phyloP scores from a whole-genome alignment of 2,113 vertebrate species.

The Terrapene triunguis region DNA sequence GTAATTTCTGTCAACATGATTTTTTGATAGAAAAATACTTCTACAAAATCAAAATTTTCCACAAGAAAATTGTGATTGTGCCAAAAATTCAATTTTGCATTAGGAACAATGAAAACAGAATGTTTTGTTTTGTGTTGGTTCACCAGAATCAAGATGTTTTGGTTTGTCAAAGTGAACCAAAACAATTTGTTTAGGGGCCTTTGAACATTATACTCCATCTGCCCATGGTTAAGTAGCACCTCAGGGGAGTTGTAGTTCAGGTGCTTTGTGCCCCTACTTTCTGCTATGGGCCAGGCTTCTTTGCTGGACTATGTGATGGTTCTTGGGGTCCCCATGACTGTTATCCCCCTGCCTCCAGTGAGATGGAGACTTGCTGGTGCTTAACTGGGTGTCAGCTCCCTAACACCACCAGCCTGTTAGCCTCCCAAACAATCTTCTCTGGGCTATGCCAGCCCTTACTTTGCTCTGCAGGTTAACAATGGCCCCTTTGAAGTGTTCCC shows the following conservation, averaged over 20 bases:
- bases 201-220: neutral
- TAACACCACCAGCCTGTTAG: too few relatives aligned
- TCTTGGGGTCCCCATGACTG: too few relatives aligned
- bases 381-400: too few relatives aligned
- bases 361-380: too few relatives aligned
- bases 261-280: too few relatives aligned
- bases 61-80: neutral
- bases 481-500: too few relatives aligned
- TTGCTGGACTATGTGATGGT: neutral
- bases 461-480: too few relatives aligned
- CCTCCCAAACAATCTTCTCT: too few relatives aligned
- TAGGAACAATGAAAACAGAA: neutral
- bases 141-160: neutral
- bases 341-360: too few relatives aligned
- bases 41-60: neutral
- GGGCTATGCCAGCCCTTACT: too few relatives aligned
- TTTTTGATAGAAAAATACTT: neutral
- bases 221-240: neutral
- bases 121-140: neutral
- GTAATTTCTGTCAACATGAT: too few relatives aligned
- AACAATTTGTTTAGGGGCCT: neutral
- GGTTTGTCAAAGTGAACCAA: neutral
- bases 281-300: neutral
- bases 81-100: accelerated
- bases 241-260: neutral